Conservation (phyloP, 2,888 invertebrate species). For the Macroteleia sp. region DNA sequence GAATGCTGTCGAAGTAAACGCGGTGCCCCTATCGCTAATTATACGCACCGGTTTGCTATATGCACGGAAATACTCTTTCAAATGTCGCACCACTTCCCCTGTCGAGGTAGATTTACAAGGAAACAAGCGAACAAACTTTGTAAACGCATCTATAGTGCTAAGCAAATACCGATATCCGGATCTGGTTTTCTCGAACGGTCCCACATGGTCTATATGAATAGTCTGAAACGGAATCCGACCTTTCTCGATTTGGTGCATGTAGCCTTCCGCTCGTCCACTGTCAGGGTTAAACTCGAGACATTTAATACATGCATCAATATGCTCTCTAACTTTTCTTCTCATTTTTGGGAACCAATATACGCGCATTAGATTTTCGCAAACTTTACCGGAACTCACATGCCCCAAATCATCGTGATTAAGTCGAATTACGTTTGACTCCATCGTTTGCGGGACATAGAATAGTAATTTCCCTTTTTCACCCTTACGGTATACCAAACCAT, state of each 20-base stretch:
- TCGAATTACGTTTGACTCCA: conserved; percentile 15
- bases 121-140: neutral
- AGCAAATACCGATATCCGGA: neutral
- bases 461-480: conserved; percentile 12
- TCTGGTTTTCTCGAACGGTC: neutral
- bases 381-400: conserved; percentile 47
- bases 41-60: conserved; percentile 72
- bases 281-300: neutral
- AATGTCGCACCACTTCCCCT: conserved; percentile 40
- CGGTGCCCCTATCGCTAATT: conserved; percentile 73
- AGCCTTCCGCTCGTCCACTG: neutral
- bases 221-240: neutral
- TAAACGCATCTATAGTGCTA: conserved; percentile 67
- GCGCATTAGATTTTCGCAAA: conserved; percentile 24
- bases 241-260: neutral
- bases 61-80: conserved; percentile 62
- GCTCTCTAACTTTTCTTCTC: neutral
- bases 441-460: neutral
- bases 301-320: neutral
- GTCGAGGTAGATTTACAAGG: neutral
- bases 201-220: neutral
- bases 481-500: conserved; percentile 66
- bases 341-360: conserved; percentile 11
- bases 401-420: conserved; percentile 50
- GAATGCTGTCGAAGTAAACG: neutral